phyloP scores from a whole-genome alignment of 2,888 invertebrate genomes.

The Calameuta pallipes region DNA sequence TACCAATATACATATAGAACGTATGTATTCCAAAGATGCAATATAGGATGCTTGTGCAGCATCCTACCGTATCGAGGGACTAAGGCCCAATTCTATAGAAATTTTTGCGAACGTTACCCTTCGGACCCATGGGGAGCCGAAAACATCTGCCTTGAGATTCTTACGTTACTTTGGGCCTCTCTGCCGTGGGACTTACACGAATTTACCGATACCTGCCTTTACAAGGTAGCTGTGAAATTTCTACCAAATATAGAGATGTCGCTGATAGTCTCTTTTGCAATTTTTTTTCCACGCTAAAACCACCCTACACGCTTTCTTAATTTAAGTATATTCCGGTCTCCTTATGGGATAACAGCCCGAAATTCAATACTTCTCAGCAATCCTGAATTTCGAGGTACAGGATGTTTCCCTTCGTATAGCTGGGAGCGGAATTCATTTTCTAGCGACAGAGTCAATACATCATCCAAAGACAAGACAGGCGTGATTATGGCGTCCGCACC shows the following conservation, averaged over 20 bases:
- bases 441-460: constrained; percentile 1
- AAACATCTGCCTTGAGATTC: background rate
- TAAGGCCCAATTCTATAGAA: constrained; percentile 10
- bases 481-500: constrained; percentile 15
- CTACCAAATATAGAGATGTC: background rate
- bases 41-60: constrained; percentile 13
- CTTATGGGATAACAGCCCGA: background rate
- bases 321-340: background rate
- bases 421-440: background rate
- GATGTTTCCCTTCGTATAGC: background rate
- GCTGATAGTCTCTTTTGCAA: background rate
- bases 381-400: background rate
- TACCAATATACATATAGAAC: constrained; percentile 2
- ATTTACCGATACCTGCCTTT: background rate
- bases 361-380: background rate
- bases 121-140: background rate
- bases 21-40: constrained; percentile 1
- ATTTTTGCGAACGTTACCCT: background rate
- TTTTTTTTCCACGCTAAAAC: background rate
- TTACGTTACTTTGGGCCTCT: background rate
- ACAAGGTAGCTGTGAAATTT: background rate
- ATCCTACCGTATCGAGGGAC: constrained; percentile 30
- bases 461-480: constrained; percentile 16
- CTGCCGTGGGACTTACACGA: background rate
- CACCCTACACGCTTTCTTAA: background rate